Percentiles rank a stretch among this genome's conserved stretches.
These are phyloP conservation scores for Chrysocyon brachyurus DNA, from an alignment of 2,797 vertebrate species.

Conservation along the genomic window DNA sequence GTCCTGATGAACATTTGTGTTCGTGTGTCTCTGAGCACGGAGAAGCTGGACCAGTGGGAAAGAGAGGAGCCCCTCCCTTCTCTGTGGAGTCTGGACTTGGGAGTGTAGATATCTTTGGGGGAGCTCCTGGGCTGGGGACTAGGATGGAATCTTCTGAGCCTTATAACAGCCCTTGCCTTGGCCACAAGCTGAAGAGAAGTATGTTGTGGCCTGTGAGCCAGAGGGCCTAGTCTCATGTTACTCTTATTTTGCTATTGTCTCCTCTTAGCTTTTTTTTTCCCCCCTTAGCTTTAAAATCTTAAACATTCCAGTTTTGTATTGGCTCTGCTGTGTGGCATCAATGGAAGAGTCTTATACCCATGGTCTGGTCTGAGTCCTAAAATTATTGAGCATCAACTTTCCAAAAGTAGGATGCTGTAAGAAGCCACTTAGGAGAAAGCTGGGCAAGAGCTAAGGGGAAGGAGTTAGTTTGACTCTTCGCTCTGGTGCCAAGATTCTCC, in stretches of 20 bases:
- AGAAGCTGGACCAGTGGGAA: background rate
- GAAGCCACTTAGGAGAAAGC: background rate
- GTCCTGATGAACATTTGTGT: background rate
- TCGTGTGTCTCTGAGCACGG: background rate
- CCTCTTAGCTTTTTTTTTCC: background rate
- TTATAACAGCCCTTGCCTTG: background rate
- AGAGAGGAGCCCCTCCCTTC: rapidly evolving
- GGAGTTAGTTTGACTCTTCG: background rate
- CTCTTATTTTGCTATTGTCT: background rate
- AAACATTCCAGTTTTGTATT: background rate
- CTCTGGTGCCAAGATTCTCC: background rate
- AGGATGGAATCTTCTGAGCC: background rate
- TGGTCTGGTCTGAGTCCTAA: background rate
- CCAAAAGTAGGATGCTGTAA: background rate
- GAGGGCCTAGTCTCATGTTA: background rate
- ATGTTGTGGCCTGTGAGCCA: background rate
- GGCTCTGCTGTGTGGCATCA: background rate
- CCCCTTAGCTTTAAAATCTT: background rate
- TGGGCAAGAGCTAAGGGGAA: background rate
- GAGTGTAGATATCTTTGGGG: background rate
- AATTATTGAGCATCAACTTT: background rate
- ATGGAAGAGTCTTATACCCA: background rate
- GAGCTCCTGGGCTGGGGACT: background rate
- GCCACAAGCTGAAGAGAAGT: background rate
- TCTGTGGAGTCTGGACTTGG: background rate